Percentiles rank a stretch among this genome's conserved stretches.
Conservation (phyloP, 1,140 invertebrate species). For the Drusus annulatus region DNA sequence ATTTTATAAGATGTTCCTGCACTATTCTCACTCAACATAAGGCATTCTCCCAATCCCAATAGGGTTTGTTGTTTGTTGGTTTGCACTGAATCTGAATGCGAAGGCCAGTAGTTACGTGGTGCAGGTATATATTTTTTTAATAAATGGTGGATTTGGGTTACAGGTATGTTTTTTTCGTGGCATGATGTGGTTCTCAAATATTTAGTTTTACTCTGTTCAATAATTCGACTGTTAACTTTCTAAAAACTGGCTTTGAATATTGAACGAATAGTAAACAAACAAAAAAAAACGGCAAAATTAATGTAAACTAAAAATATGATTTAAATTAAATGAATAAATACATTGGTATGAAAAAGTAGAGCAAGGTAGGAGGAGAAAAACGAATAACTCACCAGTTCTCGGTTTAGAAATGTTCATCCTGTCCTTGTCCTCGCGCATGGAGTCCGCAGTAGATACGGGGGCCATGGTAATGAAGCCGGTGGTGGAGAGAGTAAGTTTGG, state of each 20-base stretch:
- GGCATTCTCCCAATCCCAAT: too few species aligned
- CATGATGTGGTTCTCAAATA: too few species aligned
- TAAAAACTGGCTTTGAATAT: conserved; percentile 47
- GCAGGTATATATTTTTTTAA: too few species aligned
- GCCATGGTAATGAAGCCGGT: conserved; percentile 49
- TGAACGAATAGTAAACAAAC: not conserved
- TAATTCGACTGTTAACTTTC: conserved; percentile 42
- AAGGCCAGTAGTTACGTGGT: too few species aligned
- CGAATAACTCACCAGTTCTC: conserved; percentile 46
- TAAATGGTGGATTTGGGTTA: too few species aligned
- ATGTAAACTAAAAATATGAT: not conserved
- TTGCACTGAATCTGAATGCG: too few species aligned
- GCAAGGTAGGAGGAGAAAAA: not conserved
- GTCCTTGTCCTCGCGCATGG: conserved; percentile 69
- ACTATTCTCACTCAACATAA: too few species aligned
- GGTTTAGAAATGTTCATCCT: conserved; percentile 43
- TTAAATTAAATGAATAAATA: not conserved
- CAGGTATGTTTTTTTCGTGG: too few species aligned
- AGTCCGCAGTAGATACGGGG: conserved; percentile 62
- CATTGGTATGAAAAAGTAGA: not conserved
- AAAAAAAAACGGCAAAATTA: too few species aligned
- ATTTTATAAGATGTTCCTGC: too few species aligned
- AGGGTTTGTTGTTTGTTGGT: too few species aligned
- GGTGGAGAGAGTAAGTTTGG: conserved; percentile 2
- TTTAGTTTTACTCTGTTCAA: not conserved